Percentiles rank a stretch among this genome's conserved stretches.
phyloP scores from a whole-genome alignment of 1,140 invertebrate genomes.

The Steinernema feltiae region DNA sequence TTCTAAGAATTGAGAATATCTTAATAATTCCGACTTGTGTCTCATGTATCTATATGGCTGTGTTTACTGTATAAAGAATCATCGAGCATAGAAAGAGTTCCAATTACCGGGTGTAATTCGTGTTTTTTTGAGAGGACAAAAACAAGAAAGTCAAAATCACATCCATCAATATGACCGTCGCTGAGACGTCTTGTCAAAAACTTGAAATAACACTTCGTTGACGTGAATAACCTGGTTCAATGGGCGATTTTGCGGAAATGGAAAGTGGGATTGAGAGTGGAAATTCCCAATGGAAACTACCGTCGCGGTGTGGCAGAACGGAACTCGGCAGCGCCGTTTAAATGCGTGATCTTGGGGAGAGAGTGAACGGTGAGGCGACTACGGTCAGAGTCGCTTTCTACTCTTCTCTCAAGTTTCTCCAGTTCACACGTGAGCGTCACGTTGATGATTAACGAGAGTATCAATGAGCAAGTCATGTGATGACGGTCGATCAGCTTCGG shows the following conservation, averaged over 20 bases:
- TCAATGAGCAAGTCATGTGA: not conserved
- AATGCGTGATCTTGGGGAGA: too few relatives aligned
- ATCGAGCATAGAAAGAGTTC: not conserved
- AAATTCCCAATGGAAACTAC: conserved; percentile 11
- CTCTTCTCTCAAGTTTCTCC: not conserved
- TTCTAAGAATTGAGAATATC: conserved; percentile 55
- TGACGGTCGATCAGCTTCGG: not conserved
- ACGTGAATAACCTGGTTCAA: too few relatives aligned
- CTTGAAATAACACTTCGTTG: too few relatives aligned
- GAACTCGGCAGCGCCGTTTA: not conserved
- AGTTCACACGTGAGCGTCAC: not conserved
- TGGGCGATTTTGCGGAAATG: too few relatives aligned
- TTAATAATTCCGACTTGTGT: conserved; percentile 15
- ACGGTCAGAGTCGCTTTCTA: not conserved
- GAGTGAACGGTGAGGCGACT: too few relatives aligned
- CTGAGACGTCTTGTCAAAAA: too few relatives aligned
- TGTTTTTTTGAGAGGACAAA: not conserved
- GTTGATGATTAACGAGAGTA: not conserved
- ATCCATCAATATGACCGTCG: too few relatives aligned
- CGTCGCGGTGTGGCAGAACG: not conserved
- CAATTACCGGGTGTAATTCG: not conserved
- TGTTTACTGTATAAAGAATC: not conserved
- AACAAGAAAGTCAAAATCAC: not conserved
- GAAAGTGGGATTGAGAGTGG: not conserved
- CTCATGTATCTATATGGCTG: not conserved